Percentiles rank a stretch among this genome's conserved stretches.
Evolutionary conservation across 2,113 vertebrate genomes (phyloP).

Genomic region (Cyprinus carpio): DNA sequence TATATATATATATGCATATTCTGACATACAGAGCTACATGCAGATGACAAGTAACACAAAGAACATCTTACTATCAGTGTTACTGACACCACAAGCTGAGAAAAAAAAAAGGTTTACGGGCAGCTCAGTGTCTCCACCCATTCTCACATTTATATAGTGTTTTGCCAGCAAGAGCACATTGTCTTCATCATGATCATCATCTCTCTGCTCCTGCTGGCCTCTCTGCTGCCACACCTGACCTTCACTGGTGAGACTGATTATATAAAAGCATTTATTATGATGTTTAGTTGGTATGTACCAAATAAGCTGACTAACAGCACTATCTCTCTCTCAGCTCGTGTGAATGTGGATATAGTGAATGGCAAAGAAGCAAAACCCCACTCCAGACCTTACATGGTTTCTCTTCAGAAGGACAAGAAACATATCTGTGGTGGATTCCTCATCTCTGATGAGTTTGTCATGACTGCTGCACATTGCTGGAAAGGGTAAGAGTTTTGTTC

Average conservation of each 20-base stretch:
- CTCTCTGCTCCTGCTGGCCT: neutral
- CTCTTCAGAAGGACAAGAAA: fast-evolving
- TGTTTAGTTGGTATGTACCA: neutral
- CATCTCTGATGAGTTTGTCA: neutral
- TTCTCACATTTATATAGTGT: too few relatives aligned
- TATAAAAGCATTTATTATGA: neutral
- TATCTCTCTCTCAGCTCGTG: neutral
- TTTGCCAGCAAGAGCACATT: neutral
- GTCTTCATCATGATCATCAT: neutral
- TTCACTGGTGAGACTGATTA: neutral
- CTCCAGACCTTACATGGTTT: slow-evolving; percentile 15
- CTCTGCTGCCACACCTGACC: neutral
- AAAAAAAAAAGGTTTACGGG: neutral
- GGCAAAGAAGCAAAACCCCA: neutral
- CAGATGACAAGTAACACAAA: neutral
- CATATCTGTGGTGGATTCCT: neutral
- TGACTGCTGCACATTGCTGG: neutral
- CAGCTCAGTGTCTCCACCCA: too few relatives aligned
- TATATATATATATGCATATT: too few relatives aligned
- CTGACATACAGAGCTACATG: too few relatives aligned
- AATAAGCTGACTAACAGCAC: neutral
- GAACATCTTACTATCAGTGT: neutral
- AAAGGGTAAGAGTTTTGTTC: neutral
- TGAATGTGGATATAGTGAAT: neutral
- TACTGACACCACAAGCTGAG: neutral